phyloP scores from a whole-genome alignment of 2,113 vertebrate species.

The Oostethus manadensis region DNA sequence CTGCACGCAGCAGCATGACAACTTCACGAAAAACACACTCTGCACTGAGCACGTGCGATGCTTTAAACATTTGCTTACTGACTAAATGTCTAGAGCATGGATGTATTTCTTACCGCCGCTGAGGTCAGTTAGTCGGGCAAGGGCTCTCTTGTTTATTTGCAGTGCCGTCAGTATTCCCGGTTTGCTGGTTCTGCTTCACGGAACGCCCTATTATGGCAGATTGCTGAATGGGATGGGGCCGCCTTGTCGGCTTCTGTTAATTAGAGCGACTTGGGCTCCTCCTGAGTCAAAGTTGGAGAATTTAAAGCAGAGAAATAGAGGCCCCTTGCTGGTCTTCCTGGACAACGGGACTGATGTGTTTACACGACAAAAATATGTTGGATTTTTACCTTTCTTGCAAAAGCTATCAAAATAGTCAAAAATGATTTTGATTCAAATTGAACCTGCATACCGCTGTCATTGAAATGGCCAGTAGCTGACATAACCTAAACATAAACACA shows the following conservation, averaged over 20 bases:
- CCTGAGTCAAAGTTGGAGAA: slow-evolving; percentile 64
- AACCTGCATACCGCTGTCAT: too few species aligned
- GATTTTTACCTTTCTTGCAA: too few species aligned
- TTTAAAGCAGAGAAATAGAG: slow-evolving; percentile 24
- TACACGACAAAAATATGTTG: too few species aligned
- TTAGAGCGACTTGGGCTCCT: slow-evolving; percentile 76
- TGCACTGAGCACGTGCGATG: slow-evolving; percentile 38
- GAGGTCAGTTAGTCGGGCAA: too few species aligned
- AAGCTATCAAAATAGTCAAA: too few species aligned
- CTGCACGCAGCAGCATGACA: slow-evolving; percentile 68
- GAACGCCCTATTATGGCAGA: slow-evolving; percentile 72
- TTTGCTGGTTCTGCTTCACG: slow-evolving; percentile 76
- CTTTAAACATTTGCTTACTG: slow-evolving; percentile 26
- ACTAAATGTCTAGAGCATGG: too few species aligned
- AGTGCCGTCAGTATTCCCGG: slow-evolving; percentile 62
- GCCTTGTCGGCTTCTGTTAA: slow-evolving; percentile 73
- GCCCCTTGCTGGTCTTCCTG: slow-evolving; percentile 18
- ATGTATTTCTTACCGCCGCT: too few species aligned
- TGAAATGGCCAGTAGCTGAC: too few species aligned
- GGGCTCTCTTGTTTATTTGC: slow-evolving; percentile 55
- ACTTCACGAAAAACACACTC: slow-evolving; percentile 44
- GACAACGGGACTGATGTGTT: too few species aligned
- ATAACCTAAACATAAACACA: too few species aligned
- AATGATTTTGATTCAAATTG: too few species aligned
- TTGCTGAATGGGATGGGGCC: slow-evolving; percentile 73